A percentile compares a stretch with the other conserved stretches of the same genome.
phyloP scores from a whole-genome alignment of 30 jellyfish, hydroid and myxozoan genomes.

The Aurelia coerulea region DNA sequence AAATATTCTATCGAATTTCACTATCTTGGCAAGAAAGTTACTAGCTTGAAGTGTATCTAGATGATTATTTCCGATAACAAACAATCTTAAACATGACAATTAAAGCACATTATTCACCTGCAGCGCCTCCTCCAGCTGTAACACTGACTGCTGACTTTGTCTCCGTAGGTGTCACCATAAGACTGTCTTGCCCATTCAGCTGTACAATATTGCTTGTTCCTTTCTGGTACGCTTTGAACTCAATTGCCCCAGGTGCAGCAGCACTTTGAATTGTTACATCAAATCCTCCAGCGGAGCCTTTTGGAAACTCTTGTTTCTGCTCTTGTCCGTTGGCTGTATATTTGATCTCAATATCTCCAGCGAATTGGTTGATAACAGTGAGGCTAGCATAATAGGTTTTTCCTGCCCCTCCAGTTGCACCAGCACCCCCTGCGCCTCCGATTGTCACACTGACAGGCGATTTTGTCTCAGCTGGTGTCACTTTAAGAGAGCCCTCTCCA shows the following conservation, averaged over 20 bases:
- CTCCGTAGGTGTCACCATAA: slow-evolving; percentile 41
- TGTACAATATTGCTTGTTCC: slow-evolving; percentile 33
- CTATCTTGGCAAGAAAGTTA: too few relatives aligned
- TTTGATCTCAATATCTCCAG: slow-evolving; percentile 42
- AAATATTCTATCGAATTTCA: too few relatives aligned
- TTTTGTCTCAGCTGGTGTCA: slow-evolving; percentile 72
- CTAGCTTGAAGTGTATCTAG: too few relatives aligned
- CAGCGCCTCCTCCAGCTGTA: slow-evolving; percentile 21
- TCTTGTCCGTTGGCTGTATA: slow-evolving; percentile 40
- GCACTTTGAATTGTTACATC: slow-evolving; percentile 37
- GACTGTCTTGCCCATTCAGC: slow-evolving; percentile 43
- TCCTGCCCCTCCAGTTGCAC: background rate
- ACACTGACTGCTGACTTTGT: slow-evolving; percentile 9
- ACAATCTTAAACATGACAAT: too few relatives aligned
- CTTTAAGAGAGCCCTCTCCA: slow-evolving; percentile 36
- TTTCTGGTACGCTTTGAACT: slow-evolving; percentile 65
- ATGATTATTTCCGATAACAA: too few relatives aligned
- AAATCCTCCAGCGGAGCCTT: slow-evolving; percentile 25
- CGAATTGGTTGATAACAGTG: slow-evolving; percentile 68
- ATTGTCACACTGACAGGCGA: slow-evolving; percentile 38
- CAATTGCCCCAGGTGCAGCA: slow-evolving; percentile 49
- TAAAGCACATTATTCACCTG: slow-evolving; percentile 13
- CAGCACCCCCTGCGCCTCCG: slow-evolving; percentile 27
- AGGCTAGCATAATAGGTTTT: slow-evolving; percentile 65
- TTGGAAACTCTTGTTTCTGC: slow-evolving; percentile 35